Base-by-base conservation (phyloP, 2,888 invertebrate genomes). In the Brenthis hecate region DNA sequence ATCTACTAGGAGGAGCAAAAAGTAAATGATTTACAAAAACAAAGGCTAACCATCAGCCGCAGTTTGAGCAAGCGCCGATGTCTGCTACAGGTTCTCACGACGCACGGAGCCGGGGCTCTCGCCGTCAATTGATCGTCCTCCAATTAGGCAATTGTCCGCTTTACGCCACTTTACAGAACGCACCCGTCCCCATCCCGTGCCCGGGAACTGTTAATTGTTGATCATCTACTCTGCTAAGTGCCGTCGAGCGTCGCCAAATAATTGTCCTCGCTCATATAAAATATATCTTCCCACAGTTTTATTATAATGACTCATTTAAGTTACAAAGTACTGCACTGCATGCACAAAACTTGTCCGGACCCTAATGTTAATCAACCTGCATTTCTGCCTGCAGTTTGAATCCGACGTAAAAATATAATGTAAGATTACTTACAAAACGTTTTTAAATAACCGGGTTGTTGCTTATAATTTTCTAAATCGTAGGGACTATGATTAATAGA, bases 71-170 rank as follows among this genome's bases (percentile, higher is more conserved):
- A 53, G n/a, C 36, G 53, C 36, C 14, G 51, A 51, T 23, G 36
- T 53, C 14, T 36, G 6, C 51, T 19, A 4, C 36, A 5, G 32
- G 67, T 70, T 72, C 72, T 69, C 72, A 72, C 69, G 71, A 55
- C 63, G 60, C 13, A 50, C 65, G 65, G 53, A 64, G 36, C 55
- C 14, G 64, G 56, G 63, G 66, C 32, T 16, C 72, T 70, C 71
- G 73, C 73, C 79, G 74, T 67, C 84, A 84, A 82, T 84, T 85
- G 84, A 85, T 85, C 76, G 78, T 62, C 76, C 76, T 73, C 76
- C 85, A 87, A 89, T 89, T 89, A 89, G 81, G 84, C 86, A 88
- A 89, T 89, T 87, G 85, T 70, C 77, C 77, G 74, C 74, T 77
- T 79, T 78, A 76, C 77, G 75, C 74, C 77, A 75, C 78, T 73